Evolutionary conservation across 2,113 vertebrate species (phyloP), one percentile per base, ranked within the genome.

Genomic region (Zosterops pallidus): DNA sequence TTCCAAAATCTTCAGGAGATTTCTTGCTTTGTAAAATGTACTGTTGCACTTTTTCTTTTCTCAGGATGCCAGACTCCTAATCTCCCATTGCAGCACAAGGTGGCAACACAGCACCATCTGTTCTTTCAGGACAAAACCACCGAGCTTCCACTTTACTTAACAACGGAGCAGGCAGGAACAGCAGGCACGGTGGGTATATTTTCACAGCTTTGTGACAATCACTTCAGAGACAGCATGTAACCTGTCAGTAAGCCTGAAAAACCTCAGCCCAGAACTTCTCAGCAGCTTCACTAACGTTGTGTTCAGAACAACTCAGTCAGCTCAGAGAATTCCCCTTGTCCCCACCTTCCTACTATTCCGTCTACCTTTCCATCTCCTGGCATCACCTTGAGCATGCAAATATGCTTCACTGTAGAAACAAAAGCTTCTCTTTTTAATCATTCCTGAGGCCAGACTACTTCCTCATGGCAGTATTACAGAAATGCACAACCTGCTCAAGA

Each of bases 81-180:
- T 94, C 79, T 93, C 87, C 86, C 57, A 21, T 75, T 29, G 7
- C 59, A 94, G 96, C 96, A 97, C 91, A 91, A 97, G 97, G 90
- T 97, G 94, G 96, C 96, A 96, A 97, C 79, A 71, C 77, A 56
- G 76, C 69, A 82, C 87, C 82, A 56, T 53, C 80, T 71, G 39
- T 82, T 92, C 86, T 71, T 82, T 41, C 82, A 53, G 59, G 47
- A 64, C 25, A 83, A 65, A 83, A 37, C 12, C 50, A 64, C 31
- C 1, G 28, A 74, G 53, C 29, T 86, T 26, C 55, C 64, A 20
- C 49, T 53, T 42, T 9, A 18, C 17, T 64, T 56, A 23, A 14
- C 24, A 46, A 19, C 1, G 0, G 1, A 68, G 65, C 59, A 60
- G 69, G 78, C 59, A 83, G 63, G 68, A 90, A 67, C 56, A 86